Evolutionary conservation across 1,140 invertebrate genomes (phyloP), one percentile per base, ranked within the genome.

Genomic region (Drosophila murphyi): DNA sequence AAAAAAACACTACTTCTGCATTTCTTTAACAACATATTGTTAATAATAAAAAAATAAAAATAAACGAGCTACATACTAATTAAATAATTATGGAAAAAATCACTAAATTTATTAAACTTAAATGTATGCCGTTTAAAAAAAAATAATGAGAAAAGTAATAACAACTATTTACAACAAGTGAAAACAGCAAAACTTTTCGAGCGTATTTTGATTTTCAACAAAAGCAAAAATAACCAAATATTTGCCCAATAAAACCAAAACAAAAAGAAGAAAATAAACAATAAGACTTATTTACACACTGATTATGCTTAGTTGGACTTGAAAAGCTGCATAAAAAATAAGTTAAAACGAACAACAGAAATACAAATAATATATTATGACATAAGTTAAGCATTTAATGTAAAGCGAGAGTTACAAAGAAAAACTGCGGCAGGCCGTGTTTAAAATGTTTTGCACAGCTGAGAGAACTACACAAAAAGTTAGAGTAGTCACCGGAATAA

Each of bases 261-360:
- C 20, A 31, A 70, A 47, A 72, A 52, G 62, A 69, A 47, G 55
- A 68, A 56, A 75, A 80, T 83, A 82, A 85, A 69, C 82, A 55
- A 88, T 81, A 89, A 89, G 85, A 89, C 85, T 89, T 89, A 89
- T 89, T 89, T 89, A 89, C 78, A 89, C 78, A 89, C 85, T 81
- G 75, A 89, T 89, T 89, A 89, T 89, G 86, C 81, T 89, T 89
- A 89, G 80, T 89, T 90, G 41, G 62, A 88, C 85, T 83, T 88
- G 69, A 73, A 82, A 78, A 86, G 70, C 70, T 52, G 64, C 70
- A 69, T 75, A 79, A 61, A 56, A 59, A 52, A 61, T 48, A 73
- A 73, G 50, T 63, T 63, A 39, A 62, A 55, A 64, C 52, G 47
- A 62, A 57, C 5, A 65, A 67, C 28, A 64, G 8, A 56, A 72